Conservation (phyloP, 2,888 invertebrate species). For the Eulithis testata region DNA sequence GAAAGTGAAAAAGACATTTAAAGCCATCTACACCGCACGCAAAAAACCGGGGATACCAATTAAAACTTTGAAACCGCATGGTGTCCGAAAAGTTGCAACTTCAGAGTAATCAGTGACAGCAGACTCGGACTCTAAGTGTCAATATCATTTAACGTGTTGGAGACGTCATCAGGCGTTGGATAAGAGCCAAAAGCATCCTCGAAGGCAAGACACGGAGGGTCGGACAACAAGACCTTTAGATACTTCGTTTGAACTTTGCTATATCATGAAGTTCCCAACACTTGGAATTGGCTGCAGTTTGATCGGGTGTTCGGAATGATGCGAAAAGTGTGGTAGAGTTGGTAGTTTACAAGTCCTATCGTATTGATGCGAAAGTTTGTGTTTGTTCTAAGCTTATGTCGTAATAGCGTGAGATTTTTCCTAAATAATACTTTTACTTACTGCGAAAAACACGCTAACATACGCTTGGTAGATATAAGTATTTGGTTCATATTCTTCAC, state of each 20-base stretch:
- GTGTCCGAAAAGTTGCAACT: slow-evolving; percentile 49
- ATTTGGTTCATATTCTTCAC: no score
- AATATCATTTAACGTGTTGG: slow-evolving; percentile 74
- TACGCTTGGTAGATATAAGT: no score
- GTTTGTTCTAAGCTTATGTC: background rate
- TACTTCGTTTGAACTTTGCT: slow-evolving; percentile 50
- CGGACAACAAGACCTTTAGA: slow-evolving; percentile 56
- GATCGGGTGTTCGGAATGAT: slow-evolving; percentile 27
- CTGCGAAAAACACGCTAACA: background rate
- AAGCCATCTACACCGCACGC: background rate
- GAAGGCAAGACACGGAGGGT: slow-evolving; percentile 61
- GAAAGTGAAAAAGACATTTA: slow-evolving; percentile 10
- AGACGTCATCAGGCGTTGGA: slow-evolving; percentile 71
- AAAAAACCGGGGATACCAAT: slow-evolving; percentile 22
- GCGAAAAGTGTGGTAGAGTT: slow-evolving; percentile 18
- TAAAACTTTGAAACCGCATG: slow-evolving; percentile 23
- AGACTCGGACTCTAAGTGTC: slow-evolving; percentile 63
- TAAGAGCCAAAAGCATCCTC: slow-evolving; percentile 53
- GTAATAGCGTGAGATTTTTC: no score
- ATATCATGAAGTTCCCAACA: slow-evolving; percentile 44
- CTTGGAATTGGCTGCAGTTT: slow-evolving; percentile 26
- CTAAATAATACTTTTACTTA: background rate
- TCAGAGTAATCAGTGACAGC: slow-evolving; percentile 57
- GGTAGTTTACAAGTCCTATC: slow-evolving; percentile 10
- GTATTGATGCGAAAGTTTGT: slow-evolving; percentile 6